phyloP scores from a whole-genome alignment of 2,888 invertebrate species.

The Campoplex capitator region DNA sequence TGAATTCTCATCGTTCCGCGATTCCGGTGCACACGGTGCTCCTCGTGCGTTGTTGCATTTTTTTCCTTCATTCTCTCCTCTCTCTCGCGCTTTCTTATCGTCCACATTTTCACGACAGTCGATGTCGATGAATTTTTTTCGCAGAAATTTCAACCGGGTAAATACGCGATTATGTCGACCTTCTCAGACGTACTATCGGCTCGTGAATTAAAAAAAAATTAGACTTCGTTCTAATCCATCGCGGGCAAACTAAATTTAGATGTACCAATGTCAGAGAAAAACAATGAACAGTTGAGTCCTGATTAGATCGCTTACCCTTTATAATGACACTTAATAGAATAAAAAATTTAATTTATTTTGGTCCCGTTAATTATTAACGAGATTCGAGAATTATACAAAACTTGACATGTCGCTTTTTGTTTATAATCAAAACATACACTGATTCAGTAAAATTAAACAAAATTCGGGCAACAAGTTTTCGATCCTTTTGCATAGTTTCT shows the following conservation, averaged over 20 bases:
- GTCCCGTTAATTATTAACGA: background rate
- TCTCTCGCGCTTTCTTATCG: background rate
- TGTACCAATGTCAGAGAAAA: background rate
- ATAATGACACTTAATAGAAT: no score
- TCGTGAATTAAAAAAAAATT: background rate
- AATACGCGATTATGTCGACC: background rate
- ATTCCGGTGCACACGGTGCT: constrained; percentile 57
- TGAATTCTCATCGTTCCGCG: constrained; percentile 50
- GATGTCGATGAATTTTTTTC: background rate
- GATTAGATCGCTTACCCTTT: background rate
- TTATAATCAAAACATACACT: background rate
- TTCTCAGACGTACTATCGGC: background rate
- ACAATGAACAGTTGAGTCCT: background rate
- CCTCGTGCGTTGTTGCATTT: constrained; percentile 30
- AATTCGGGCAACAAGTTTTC: background rate
- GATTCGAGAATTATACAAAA: background rate
- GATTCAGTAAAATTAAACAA: background rate
- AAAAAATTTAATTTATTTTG: background rate
- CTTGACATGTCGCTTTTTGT: background rate
- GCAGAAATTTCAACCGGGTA: constrained; percentile 4
- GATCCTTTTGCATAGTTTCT: background rate
- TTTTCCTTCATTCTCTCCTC: constrained; percentile 3
- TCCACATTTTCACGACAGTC: background rate
- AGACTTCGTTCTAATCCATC: background rate
- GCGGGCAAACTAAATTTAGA: background rate